These are phyloP conservation scores for Chrysodeixis includens DNA, from an alignment of 2,888 invertebrate species.

Conservation along the genomic window DNA sequence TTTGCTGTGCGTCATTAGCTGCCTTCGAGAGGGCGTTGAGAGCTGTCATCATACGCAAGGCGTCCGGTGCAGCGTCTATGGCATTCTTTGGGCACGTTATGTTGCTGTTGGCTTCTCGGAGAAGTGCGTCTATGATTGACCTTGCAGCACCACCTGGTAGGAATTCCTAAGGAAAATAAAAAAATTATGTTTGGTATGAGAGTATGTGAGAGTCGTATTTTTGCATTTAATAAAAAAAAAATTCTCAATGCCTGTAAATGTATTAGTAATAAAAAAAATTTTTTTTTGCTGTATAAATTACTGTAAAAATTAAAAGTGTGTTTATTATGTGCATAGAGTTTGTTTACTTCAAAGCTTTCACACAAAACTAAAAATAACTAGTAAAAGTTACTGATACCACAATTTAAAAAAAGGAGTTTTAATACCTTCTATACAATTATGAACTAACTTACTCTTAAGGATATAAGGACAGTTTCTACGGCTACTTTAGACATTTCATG, in stretches of 20 bases:
- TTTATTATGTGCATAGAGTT: too few species aligned
- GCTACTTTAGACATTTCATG: conserved; percentile 96
- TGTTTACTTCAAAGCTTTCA: too few species aligned
- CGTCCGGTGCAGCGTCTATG: conserved; percentile 95
- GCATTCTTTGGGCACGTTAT: conserved; percentile 90
- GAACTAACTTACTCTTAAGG: conserved; percentile 75
- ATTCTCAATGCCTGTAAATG: too few species aligned
- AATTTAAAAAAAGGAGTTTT: too few species aligned
- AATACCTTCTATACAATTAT: not conserved
- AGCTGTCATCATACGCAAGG: conserved; percentile 94
- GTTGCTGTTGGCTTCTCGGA: conserved; percentile 84
- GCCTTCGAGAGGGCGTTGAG: conserved; percentile 95
- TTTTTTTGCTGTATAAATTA: too few species aligned
- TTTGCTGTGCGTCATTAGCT: conserved; percentile 98
- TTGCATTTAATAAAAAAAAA: too few species aligned
- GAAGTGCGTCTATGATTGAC: conserved; percentile 84
- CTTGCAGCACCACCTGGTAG: conserved; percentile 85
- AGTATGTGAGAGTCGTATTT: too few species aligned
- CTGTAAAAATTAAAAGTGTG: too few species aligned
- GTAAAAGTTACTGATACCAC: too few species aligned
- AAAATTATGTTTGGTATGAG: too few species aligned
- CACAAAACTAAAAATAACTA: too few species aligned
- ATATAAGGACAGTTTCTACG: conserved; percentile 92
- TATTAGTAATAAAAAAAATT: too few species aligned
- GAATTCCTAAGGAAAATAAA: conserved; percentile 79